These are phyloP conservation scores for Vireo altiloquus DNA, from an alignment of 2,113 vertebrate genomes.

Conservation along the genomic window DNA sequence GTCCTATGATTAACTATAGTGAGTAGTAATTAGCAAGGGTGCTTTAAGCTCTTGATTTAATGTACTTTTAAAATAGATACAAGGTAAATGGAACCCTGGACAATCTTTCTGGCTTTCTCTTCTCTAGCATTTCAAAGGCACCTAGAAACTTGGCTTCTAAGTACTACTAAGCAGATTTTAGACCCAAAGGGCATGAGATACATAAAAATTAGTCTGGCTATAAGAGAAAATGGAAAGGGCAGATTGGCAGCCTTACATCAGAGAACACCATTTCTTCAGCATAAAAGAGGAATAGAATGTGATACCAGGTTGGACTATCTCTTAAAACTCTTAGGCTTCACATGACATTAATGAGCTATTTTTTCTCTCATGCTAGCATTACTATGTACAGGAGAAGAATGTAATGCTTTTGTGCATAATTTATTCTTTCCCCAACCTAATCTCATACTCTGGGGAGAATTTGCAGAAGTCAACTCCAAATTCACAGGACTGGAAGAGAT, in stretches of 20 bases:
- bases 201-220: constrained; percentile 28
- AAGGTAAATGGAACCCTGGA: constrained; percentile 25
- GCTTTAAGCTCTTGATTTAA: constrained; percentile 38
- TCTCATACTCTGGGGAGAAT: neutral
- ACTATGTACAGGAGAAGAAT: neutral
- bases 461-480: neutral
- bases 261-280: neutral
- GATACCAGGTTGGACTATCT: neutral
- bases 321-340: neutral
- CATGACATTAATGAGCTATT: neutral
- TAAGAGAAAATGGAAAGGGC: constrained; percentile 14
- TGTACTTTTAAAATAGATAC: neutral
- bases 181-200: constrained; percentile 41
- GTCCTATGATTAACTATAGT: neutral
- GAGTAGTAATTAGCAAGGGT: constrained; percentile 21
- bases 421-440: neutral
- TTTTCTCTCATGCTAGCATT: neutral
- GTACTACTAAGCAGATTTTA: constrained; percentile 48
- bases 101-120: constrained; percentile 26
- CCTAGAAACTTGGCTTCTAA: constrained; percentile 50
- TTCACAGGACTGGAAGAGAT: neutral
- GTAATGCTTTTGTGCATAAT: neutral
- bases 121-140: constrained; percentile 51
- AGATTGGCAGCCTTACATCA: constrained; percentile 25
- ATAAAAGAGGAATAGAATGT: neutral